Conservation (phyloP, 1,140 invertebrate genomes). For the Aphelinus certus region DNA sequence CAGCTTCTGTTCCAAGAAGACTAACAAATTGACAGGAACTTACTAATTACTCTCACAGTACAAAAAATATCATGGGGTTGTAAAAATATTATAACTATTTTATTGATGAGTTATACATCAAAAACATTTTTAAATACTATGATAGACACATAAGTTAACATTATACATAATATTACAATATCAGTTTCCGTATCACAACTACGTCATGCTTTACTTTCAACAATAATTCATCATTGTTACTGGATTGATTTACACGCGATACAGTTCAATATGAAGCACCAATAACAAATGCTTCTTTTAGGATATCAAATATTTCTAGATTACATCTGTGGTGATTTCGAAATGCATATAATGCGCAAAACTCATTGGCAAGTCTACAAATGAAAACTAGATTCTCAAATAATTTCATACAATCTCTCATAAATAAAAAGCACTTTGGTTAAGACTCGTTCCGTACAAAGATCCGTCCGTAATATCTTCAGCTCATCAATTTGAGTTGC, state of each 20-base stretch:
- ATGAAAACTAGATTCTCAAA: not conserved
- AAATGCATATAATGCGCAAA: not conserved
- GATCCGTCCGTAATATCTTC: not conserved
- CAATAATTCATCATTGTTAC: not conserved
- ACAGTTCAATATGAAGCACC: slow-evolving; percentile 2
- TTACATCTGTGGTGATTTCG: not conserved
- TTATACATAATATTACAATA: not conserved
- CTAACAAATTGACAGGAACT: too few species aligned
- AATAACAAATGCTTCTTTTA: not conserved
- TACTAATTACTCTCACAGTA: too few species aligned
- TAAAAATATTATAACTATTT: slow-evolving; percentile 25
- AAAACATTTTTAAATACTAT: slow-evolving; percentile 17
- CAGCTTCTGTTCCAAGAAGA: too few species aligned
- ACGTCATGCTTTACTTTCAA: slow-evolving; percentile 6
- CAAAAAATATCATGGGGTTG: not conserved
- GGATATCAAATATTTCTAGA: not conserved
- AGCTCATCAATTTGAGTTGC: not conserved
- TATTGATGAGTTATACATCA: slow-evolving; percentile 17
- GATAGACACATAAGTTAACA: not conserved
- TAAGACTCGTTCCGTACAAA: slow-evolving; percentile 25
- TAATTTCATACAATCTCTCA: slow-evolving; percentile 26
- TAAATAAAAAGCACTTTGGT: slow-evolving; percentile 41
- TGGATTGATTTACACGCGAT: not conserved
- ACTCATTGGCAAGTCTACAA: slow-evolving; percentile 2
- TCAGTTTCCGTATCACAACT: not conserved